Evolutionary conservation across 2,888 invertebrate genomes (phyloP).

Genomic region (Cataglyphis cursor): DNA sequence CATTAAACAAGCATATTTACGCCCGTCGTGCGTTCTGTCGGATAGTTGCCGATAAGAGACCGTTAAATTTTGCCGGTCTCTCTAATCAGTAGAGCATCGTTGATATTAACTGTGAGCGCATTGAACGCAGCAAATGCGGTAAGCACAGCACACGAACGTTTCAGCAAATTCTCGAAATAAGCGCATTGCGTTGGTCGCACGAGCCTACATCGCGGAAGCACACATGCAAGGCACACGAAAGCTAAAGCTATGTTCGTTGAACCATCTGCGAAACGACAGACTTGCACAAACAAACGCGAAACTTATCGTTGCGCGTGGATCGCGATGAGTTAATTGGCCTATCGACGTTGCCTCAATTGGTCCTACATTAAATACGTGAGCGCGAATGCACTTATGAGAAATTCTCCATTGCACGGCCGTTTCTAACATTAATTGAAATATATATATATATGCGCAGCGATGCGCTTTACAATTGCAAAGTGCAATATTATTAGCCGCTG

Average conservation of each 20-base stretch:
- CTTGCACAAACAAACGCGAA: slow-evolving; percentile 34
- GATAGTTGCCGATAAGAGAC: slow-evolving; percentile 34
- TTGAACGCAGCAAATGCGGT: background rate
- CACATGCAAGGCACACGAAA: background rate
- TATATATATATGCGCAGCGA: background rate
- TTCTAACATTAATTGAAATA: slow-evolving; percentile 16
- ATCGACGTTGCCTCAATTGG: slow-evolving; percentile 41
- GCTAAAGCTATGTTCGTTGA: background rate
- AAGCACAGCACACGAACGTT: background rate
- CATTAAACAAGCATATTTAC: slow-evolving; percentile 11
- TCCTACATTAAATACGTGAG: background rate
- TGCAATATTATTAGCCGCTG: background rate
- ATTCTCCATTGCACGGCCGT: background rate
- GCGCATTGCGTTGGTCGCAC: background rate
- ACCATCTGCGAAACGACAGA: slow-evolving; percentile 16
- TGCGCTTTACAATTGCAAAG: background rate
- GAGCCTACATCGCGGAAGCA: slow-evolving; percentile 49
- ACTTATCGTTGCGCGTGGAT: slow-evolving; percentile 23
- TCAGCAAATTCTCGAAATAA: background rate
- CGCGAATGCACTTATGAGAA: slow-evolving; percentile 10
- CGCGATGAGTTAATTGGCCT: slow-evolving; percentile 54
- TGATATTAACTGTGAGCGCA: slow-evolving; percentile 1
- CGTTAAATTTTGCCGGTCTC: slow-evolving; percentile 35
- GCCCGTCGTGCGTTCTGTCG: slow-evolving; percentile 16
- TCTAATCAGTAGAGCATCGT: slow-evolving; percentile 33